Evolutionary conservation across 2,888 invertebrate species (phyloP).

Genomic region (Tipula vernalis): DNA sequence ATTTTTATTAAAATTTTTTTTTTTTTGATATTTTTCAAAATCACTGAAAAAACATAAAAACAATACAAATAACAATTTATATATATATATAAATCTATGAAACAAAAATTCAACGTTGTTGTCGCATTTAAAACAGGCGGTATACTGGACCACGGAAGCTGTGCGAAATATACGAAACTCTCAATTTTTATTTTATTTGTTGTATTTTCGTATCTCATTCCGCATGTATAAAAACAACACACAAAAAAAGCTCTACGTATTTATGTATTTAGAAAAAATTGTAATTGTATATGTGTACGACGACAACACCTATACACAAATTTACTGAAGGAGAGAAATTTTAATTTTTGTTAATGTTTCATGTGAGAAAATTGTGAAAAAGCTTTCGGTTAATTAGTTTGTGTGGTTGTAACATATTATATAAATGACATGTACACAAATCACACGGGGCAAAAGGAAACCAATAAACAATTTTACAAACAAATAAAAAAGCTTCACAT

Average conservation of each 20-base stretch:
- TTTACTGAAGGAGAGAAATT: neutral
- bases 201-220: neutral
- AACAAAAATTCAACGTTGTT: conserved; percentile 6
- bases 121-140: conserved; percentile 7
- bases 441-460: neutral
- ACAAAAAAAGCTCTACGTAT: neutral
- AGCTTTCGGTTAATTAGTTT: neutral
- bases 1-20: neutral
- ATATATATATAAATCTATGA: neutral
- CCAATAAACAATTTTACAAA: neutral
- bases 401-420: neutral
- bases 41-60: conserved; percentile 4
- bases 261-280: neutral
- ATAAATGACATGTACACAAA: neutral
- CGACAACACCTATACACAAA: neutral
- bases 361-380: neutral
- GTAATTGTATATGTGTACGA: neutral
- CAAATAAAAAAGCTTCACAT: neutral
- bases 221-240: neutral
- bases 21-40: neutral
- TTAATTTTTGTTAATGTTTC: neutral
- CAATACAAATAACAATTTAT: neutral
- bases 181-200: neutral
- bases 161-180: neutral
- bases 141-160: conserved; percentile 8